These are phyloP conservation scores for Psilanteris sp. DNA, from an alignment of 1,140 invertebrate species.

Conservation along the genomic window DNA sequence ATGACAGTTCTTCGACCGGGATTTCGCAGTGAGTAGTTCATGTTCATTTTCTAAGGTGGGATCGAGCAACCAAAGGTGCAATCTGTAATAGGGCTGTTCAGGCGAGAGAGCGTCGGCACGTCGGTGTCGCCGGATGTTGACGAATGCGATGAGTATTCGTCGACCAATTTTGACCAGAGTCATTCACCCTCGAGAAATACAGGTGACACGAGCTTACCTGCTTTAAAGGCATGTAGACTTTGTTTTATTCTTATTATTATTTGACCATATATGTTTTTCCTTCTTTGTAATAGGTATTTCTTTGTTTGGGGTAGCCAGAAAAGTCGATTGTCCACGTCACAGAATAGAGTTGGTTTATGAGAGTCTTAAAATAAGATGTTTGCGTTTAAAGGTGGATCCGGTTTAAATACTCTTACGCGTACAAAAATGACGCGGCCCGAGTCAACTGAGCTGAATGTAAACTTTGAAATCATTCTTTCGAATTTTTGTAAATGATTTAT, in stretches of 20 bases:
- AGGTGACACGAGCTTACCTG: constrained; percentile 64
- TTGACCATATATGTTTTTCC: constrained; percentile 26
- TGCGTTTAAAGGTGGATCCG: no score
- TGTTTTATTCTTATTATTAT: constrained; percentile 53
- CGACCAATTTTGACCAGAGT: constrained; percentile 66
- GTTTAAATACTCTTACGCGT: no score
- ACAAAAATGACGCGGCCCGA: no score
- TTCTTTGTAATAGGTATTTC: constrained; percentile 44
- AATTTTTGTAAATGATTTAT: no score
- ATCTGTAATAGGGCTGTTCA: constrained; percentile 80
- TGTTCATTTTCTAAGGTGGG: constrained; percentile 73
- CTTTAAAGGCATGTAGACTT: constrained; percentile 59
- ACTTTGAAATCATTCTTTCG: no score
- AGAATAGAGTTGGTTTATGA: constrained; percentile 4
- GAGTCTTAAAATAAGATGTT: constrained; percentile 18
- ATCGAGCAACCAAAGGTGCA: constrained; percentile 79
- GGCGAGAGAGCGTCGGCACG: constrained; percentile 74
- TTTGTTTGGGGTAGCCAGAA: constrained; percentile 25
- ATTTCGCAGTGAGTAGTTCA: constrained; percentile 57
- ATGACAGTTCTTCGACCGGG: constrained; percentile 48
- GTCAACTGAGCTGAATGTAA: no score
- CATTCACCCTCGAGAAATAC: constrained; percentile 69
- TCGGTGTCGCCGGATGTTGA: constrained; percentile 71
- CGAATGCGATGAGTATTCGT: constrained; percentile 72
- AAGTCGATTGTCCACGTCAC: constrained; percentile 3